Percentiles rank a stretch among this genome's conserved stretches.
Evolutionary conservation across 2,888 invertebrate genomes (phyloP).

Genomic region (Scrobipalpa atriplicella): DNA sequence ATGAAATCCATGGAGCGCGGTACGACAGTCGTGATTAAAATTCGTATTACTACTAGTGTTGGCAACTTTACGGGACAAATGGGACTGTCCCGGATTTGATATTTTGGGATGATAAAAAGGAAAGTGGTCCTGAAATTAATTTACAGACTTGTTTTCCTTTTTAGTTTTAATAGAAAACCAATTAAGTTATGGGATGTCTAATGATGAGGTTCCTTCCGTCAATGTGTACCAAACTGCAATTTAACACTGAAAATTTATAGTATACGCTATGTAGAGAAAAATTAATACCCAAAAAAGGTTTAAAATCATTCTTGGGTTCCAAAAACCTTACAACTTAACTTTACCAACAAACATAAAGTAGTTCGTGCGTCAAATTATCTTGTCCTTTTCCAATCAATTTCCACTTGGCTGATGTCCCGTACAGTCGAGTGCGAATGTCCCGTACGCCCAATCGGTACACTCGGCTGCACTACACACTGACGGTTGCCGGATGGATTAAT

Average conservation of each 20-base stretch:
- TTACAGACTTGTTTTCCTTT: no score
- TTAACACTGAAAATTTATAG: no score
- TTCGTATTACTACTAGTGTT: slow-evolving; percentile 11
- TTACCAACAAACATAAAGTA: background rate
- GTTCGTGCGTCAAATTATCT: background rate
- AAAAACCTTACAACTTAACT: no score
- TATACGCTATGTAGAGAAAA: no score
- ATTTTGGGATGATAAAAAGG: no score
- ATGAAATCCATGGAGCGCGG: slow-evolving; percentile 18
- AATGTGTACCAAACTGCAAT: no score
- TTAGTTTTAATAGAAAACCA: no score
- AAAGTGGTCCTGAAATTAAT: no score
- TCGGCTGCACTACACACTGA: slow-evolving; percentile 4
- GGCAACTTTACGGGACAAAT: background rate
- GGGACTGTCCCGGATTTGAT: background rate
- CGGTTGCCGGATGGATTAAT: slow-evolving; percentile 18
- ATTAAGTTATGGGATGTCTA: no score
- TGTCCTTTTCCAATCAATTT: background rate
- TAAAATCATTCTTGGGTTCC: no score
- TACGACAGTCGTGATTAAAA: slow-evolving; percentile 17
- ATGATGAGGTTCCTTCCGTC: no score
- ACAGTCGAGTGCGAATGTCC: background rate
- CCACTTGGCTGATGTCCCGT: background rate
- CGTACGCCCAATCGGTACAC: background rate
- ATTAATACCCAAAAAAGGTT: no score